Base-by-base conservation (phyloP, 2,888 invertebrate species). In the Agrochola lychnidis region DNA sequence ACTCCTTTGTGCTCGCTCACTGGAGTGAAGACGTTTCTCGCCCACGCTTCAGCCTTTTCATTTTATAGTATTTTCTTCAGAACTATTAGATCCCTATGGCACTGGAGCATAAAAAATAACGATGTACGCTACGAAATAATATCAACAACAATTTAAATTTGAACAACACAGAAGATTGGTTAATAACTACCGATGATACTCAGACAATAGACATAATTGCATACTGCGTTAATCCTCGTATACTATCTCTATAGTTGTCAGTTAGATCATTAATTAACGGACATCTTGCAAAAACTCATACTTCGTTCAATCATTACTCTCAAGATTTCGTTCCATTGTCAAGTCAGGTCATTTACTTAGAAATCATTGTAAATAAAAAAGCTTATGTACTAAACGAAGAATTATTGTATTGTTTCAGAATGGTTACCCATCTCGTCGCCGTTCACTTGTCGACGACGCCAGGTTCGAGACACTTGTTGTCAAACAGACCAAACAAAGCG, bases 401-500 rank as follows among this genome's bases (percentile, higher is more conserved):
- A 16, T 51, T 19, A 4, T 45, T 81, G 42, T 77, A 79, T 94
- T 94, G 91, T 97, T 98, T 61, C 97, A 99, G 99, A 99, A 99
- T 97, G 99, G 99, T 84, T 99, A 99, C 94, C 99, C 99, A 89
- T 99, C 99, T 83, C 98, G 99, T 92, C 98, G 99, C 90, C 98
- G 99, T 92, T 99, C 99, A 85, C 97, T 99, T 85, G 99, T 99
- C 73, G 99, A 99, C 92, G 99, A 99, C 96, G 99, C 99, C 89
- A 98, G 99, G 91, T 99, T 99, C 95, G 99, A 99, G 95, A 99
- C 99, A 83, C 97, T 99, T 92, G 99, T 99, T 90, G 99, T 99
- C 92, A 99, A 99, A 96, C 99, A 99, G 97, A 99, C 98, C 94
- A 99, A 99, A 95, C 98, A 99, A 97, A 98, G 98, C 91, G 99